Evolutionary conservation across 1,140 invertebrate species (phyloP).

Genomic region (Cepaea nemoralis): DNA sequence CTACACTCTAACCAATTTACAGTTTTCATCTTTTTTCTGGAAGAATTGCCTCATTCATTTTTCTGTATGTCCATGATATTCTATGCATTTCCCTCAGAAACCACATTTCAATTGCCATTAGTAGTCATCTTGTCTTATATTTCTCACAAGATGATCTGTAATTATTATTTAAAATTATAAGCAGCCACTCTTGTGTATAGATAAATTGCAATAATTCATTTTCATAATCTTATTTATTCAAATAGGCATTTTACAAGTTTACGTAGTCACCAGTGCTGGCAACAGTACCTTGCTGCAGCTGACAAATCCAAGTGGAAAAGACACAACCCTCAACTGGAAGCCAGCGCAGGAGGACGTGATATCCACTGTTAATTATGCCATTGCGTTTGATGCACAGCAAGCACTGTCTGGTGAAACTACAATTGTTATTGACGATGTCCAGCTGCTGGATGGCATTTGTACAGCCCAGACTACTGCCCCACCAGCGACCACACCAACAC

Average conservation of each 20-base stretch:
- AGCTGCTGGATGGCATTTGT: conserved; percentile 34
- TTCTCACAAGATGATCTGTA: too few species aligned
- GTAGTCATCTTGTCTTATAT: too few species aligned
- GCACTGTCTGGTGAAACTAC: neutral
- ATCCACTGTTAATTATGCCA: neutral
- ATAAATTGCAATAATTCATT: too few species aligned
- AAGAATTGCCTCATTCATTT: too few species aligned
- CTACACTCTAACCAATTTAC: too few species aligned
- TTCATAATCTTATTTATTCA: neutral
- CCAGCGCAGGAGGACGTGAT: neutral
- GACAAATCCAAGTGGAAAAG: conserved; percentile 26
- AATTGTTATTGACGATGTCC: conserved; percentile 37
- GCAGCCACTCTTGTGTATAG: too few species aligned
- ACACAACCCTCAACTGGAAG: conserved; percentile 29
- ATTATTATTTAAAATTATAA: neutral
- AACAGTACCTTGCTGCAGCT: conserved; percentile 1
- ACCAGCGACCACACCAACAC: conserved; percentile 7
- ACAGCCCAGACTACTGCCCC: conserved; percentile 17
- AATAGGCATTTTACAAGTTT: conserved; percentile 9
- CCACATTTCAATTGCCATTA: too few species aligned
- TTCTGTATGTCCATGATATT: too few species aligned
- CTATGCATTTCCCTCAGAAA: too few species aligned
- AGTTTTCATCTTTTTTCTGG: too few species aligned
- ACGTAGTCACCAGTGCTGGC: neutral
- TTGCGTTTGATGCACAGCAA: conserved; percentile 10